Conservation (phyloP, 2,888 invertebrate genomes). For the Galerucella calmariensis region DNA sequence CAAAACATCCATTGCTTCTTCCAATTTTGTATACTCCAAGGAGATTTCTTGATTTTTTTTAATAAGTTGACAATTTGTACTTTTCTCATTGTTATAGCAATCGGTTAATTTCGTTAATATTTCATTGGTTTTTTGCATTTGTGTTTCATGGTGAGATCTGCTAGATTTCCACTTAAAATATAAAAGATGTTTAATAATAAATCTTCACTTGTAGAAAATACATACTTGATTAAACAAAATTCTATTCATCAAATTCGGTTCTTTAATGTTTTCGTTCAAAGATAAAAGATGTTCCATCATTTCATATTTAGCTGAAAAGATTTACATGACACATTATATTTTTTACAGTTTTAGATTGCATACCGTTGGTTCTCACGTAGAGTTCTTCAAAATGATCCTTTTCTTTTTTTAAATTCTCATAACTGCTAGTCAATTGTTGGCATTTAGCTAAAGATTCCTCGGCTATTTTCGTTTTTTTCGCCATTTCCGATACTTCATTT, state of each 20-base stretch:
- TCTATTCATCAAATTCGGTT: slow-evolving; percentile 40
- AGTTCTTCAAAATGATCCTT: slow-evolving; percentile 48
- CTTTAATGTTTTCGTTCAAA: slow-evolving; percentile 27
- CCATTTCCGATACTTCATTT: slow-evolving; percentile 35
- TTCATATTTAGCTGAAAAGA: slow-evolving; percentile 46
- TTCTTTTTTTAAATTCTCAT: slow-evolving; percentile 43
- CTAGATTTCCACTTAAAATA: slow-evolving; percentile 47
- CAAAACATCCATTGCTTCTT: slow-evolving; percentile 16
- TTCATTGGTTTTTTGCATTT: slow-evolving; percentile 40
- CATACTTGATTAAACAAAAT: slow-evolving; percentile 44
- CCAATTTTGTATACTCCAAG: slow-evolving; percentile 23
- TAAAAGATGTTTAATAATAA: background rate
- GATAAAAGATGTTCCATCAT: slow-evolving; percentile 42
- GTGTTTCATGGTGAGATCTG: slow-evolving; percentile 36
- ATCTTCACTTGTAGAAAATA: background rate
- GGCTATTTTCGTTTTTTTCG: slow-evolving; percentile 41
- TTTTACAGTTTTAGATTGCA: background rate
- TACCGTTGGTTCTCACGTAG: slow-evolving; percentile 49
- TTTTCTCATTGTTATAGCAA: slow-evolving; percentile 37
- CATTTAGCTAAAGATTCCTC: slow-evolving; percentile 44
- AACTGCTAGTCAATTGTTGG: slow-evolving; percentile 42
- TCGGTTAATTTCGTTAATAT: slow-evolving; percentile 39
- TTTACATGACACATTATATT: background rate
- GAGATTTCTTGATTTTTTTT: slow-evolving; percentile 36
- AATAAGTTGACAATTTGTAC: slow-evolving; percentile 41